phyloP scores from a whole-genome alignment of 2,797 vertebrate genomes.

The Cercopithecus mitis region DNA sequence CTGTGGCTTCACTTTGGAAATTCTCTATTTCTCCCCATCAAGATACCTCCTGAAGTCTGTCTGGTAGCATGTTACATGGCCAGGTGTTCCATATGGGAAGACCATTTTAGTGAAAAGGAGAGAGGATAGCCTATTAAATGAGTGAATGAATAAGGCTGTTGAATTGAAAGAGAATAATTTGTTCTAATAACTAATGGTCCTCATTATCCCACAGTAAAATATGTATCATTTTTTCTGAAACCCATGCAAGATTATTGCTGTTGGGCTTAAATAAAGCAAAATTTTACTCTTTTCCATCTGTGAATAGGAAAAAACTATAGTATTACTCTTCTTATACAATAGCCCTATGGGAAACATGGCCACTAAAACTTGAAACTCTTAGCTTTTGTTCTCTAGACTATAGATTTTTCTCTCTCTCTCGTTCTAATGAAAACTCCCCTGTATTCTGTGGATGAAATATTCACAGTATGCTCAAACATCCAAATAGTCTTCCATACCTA shows the following conservation, averaged over 20 bases:
- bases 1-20: constrained; percentile 74
- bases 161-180: constrained; percentile 74
- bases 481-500: constrained; percentile 60
- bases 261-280: constrained; percentile 74
- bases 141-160: constrained; percentile 70
- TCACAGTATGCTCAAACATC: constrained; percentile 64
- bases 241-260: constrained; percentile 72
- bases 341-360: constrained; percentile 72
- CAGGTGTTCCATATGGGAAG: constrained; percentile 45
- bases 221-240: constrained; percentile 76
- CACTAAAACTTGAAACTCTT: constrained; percentile 72
- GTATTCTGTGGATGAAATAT: constrained; percentile 65
- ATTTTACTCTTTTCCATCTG: constrained; percentile 72
- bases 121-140: constrained; percentile 71
- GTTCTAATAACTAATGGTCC: constrained; percentile 78
- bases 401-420: constrained; percentile 55
- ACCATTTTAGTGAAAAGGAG: constrained; percentile 56
- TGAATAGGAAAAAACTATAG: constrained; percentile 73
- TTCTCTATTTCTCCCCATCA: constrained; percentile 62
- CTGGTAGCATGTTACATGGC: constrained; percentile 58
- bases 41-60: constrained; percentile 64
- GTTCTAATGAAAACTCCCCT: constrained; percentile 62
- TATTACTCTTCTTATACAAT: constrained; percentile 77
- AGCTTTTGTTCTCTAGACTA: constrained; percentile 74
- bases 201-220: constrained; percentile 76